These are phyloP conservation scores for Mixornis gularis DNA, from an alignment of 2,113 vertebrate species.

Conservation along the genomic window DNA sequence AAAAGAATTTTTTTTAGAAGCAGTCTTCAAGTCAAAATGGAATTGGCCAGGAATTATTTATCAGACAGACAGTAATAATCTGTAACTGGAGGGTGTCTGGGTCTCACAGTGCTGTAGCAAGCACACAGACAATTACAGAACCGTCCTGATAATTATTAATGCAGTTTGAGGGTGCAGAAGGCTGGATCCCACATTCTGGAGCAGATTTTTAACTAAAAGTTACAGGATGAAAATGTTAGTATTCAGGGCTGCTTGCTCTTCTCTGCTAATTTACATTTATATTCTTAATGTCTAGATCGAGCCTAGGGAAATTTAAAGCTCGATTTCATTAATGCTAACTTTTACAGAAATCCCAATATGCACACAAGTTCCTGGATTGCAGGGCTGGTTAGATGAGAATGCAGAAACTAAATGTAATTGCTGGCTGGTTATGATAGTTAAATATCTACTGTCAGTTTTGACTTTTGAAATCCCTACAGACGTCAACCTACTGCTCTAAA, in stretches of 20 bases:
- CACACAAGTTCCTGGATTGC: slow-evolving; percentile 61
- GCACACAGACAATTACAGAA: slow-evolving; percentile 19
- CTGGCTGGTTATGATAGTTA: slow-evolving; percentile 66
- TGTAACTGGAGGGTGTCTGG: neutral
- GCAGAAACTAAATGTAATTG: slow-evolving; percentile 61
- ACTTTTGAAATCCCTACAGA: slow-evolving; percentile 46
- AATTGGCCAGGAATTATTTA: slow-evolving; percentile 25
- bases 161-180: slow-evolving; percentile 34
- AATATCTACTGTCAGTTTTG: slow-evolving; percentile 65
- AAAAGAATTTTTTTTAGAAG: neutral
- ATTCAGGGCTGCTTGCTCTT: slow-evolving; percentile 68
- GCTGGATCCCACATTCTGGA: slow-evolving; percentile 27
- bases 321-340: slow-evolving; percentile 75
- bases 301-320: slow-evolving; percentile 75
- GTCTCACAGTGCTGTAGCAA: neutral
- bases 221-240: slow-evolving; percentile 57
- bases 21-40: neutral
- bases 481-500: slow-evolving; percentile 19
- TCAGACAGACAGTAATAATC: neutral
- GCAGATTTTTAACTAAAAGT: slow-evolving; percentile 56
- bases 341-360: slow-evolving; percentile 67
- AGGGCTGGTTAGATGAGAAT: slow-evolving; percentile 56
- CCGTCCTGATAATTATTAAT: slow-evolving; percentile 43
- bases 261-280: slow-evolving; percentile 79
- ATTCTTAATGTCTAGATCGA: slow-evolving; percentile 74